Evolutionary conservation across 53 echinoderm and acorn worm genomes (phyloP), one percentile per base, ranked within the genome.

Genomic region (Stichopus horrens): DNA sequence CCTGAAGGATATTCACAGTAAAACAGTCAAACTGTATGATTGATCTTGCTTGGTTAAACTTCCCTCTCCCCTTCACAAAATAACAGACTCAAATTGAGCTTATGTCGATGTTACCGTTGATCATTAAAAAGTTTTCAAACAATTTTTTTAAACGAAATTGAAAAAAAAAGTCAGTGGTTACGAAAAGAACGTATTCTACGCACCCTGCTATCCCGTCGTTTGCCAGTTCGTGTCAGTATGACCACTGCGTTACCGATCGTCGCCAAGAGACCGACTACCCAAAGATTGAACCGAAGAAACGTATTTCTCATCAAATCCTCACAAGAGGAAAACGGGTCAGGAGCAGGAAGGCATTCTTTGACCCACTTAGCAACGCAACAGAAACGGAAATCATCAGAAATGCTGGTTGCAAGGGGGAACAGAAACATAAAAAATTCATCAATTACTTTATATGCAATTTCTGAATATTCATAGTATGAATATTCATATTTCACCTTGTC

Each of bases 261-360:
- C 4, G 95, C 95, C 14, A 94, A 86, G 18, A 91, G 81, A 14
- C 98, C 98, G 13, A 96, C 91, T 51, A 98, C 88, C 98, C 98
- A 98, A 19, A 98, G 92, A 67, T 92, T 92, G 76, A 93, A 90
- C 18, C 98, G 92, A 22, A 98, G 91, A 59, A 98, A 91, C 8
- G 86, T 82, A 74, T 98, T 98, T 10, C 94, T 90, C 98, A 98
- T 98, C 58, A 98, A 94, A 76, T 98, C 95, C 65, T 98, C 95
- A 83, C 98, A 98, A 21, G 95, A 95, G 4, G 98, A 98, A 63
- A 98, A 98, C 54, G 93, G 93, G 77, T 95, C 91, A 7, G 95
- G 90, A 57, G 77, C 80, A 4, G 98, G 98, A 37, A 54, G 68
- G 89, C 98, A 98, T 20, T 89, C 63, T 55, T 14, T n/a, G 13